Evolutionary conservation across 1,140 invertebrate species (phyloP).

Genomic region (Triops cancriformis): DNA sequence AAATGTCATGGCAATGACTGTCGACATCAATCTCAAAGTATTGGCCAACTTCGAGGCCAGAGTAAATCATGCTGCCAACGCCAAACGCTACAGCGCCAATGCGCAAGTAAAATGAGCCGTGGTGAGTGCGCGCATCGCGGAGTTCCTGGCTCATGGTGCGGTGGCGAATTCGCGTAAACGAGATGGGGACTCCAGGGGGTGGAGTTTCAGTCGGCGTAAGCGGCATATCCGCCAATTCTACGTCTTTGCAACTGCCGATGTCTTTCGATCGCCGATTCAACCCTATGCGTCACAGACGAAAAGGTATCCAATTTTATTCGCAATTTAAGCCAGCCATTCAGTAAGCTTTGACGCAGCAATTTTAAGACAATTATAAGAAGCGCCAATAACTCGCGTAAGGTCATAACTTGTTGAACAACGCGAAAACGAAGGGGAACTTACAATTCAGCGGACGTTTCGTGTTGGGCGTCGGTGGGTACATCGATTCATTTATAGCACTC

Average conservation of each 20-base stretch:
- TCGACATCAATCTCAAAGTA: slow-evolving; percentile 50
- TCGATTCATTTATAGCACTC: slow-evolving; percentile 33
- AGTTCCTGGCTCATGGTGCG: slow-evolving; percentile 14
- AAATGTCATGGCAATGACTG: slow-evolving; percentile 46
- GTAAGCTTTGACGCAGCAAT: too few species aligned
- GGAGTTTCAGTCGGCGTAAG: background rate
- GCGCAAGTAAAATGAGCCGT: slow-evolving; percentile 44
- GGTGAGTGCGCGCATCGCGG: slow-evolving; percentile 27
- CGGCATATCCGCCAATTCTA: background rate
- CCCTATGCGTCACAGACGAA: background rate
- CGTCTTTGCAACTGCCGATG: background rate
- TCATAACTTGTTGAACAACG: background rate
- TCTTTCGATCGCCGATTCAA: background rate
- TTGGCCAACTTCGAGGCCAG: slow-evolving; percentile 54
- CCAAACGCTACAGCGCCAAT: slow-evolving; percentile 51
- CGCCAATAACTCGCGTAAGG: background rate
- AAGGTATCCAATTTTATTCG: too few species aligned
- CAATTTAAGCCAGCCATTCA: too few species aligned
- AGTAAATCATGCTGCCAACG: slow-evolving; percentile 59
- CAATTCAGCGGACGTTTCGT: background rate
- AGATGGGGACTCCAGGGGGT: background rate
- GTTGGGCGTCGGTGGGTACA: slow-evolving; percentile 1
- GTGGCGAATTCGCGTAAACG: slow-evolving; percentile 4
- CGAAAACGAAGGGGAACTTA: background rate
- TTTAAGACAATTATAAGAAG: too few species aligned